Conservation (phyloP, 2,888 invertebrate species). For the Papilio protenor region DNA sequence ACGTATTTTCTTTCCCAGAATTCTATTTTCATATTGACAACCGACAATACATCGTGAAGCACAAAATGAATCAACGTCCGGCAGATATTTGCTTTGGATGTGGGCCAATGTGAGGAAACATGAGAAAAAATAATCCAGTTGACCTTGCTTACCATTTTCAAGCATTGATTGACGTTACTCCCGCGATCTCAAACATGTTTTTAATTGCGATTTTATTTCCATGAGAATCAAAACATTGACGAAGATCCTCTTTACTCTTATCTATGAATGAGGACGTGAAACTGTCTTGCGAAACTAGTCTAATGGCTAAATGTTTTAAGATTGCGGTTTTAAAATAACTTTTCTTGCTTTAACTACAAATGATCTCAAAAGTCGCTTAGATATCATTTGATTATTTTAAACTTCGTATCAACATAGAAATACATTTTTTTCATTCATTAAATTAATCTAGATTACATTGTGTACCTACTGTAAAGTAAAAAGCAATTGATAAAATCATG, state of each 20-base stretch:
- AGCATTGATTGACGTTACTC: conserved; percentile 52
- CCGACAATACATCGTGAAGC: conserved; percentile 51
- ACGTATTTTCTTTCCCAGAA: conserved; percentile 37
- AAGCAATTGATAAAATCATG: conserved; percentile 53
- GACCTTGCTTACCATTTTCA: conserved; percentile 51
- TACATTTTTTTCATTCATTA: conserved; percentile 50
- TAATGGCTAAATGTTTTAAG: background rate
- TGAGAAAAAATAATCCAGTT: conserved; percentile 55
- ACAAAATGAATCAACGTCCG: conserved; percentile 66
- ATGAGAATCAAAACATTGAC: conserved; percentile 16
- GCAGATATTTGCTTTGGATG: conserved; percentile 61
- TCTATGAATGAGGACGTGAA: conserved; percentile 6
- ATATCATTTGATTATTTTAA: background rate
- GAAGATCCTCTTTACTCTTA: conserved; percentile 12
- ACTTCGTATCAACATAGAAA: background rate
- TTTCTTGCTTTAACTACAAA: background rate
- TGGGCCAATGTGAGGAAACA: conserved; percentile 59
- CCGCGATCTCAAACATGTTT: conserved; percentile 48
- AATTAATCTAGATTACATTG: conserved; percentile 52
- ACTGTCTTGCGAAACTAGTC: background rate
- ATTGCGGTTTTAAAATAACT: background rate
- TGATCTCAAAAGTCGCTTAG: background rate
- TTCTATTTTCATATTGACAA: conserved; percentile 52
- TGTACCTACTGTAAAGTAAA: conserved; percentile 50
- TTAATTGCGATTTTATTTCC: conserved; percentile 46